Evolutionary conservation across 2,113 vertebrate species (phyloP).

Genomic region (Hemiscyllium ocellatum): DNA sequence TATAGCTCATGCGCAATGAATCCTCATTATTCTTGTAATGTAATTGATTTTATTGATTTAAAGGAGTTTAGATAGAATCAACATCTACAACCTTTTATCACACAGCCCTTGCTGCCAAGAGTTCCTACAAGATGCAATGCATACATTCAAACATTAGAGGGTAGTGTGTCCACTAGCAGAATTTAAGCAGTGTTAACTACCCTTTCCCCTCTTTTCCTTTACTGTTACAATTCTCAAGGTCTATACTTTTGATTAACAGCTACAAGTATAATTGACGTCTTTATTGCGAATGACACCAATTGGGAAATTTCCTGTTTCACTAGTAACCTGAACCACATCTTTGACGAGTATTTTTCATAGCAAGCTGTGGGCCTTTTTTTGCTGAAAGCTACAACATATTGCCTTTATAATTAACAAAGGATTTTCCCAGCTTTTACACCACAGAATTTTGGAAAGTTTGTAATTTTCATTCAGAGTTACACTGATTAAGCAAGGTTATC

Average conservation of each 20-base stretch:
- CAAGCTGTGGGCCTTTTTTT: neutral
- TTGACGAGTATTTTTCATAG: neutral
- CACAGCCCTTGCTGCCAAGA: neutral
- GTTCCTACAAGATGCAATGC: neutral
- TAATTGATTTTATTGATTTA: neutral
- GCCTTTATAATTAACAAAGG: neutral
- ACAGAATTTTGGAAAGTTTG: neutral
- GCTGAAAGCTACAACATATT: neutral
- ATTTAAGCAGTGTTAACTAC: neutral
- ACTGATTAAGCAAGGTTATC: neutral
- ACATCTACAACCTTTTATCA: neutral
- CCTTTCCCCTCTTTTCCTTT: neutral
- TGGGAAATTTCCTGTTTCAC: conserved; percentile 23
- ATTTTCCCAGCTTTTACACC: neutral
- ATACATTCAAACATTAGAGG: neutral
- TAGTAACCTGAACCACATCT: neutral
- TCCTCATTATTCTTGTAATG: neutral
- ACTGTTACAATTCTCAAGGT: conserved; percentile 28
- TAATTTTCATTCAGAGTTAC: neutral
- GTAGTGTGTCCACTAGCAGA: conserved; percentile 27
- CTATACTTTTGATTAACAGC: conserved; percentile 26
- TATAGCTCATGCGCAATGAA: neutral
- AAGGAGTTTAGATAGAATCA: neutral
- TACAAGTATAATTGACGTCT: conserved; percentile 32
- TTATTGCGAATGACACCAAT: conserved; percentile 10